phyloP scores from a whole-genome alignment of 2,113 vertebrate genomes.

The Cyanoderma ruficeps region DNA sequence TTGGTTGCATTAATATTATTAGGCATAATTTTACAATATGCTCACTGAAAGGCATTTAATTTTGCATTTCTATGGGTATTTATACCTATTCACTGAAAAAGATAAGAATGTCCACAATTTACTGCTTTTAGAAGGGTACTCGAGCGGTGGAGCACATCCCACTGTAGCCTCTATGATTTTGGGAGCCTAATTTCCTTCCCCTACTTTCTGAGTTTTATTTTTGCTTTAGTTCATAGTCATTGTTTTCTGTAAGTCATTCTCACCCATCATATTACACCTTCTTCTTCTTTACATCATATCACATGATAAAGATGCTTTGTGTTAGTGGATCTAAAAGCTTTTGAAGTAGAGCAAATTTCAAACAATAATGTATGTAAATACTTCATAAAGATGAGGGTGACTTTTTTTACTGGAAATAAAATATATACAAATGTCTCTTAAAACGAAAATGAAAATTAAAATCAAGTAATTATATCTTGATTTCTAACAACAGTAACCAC shows the following conservation, averaged over 20 bases:
- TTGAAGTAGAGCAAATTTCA: conserved; percentile 34
- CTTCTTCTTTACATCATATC: background rate
- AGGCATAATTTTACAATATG: background rate
- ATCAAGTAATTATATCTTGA: background rate
- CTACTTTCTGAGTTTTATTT: background rate
- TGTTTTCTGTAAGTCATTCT: background rate
- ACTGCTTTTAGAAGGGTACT: background rate
- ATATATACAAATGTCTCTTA: background rate
- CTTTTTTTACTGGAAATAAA: background rate
- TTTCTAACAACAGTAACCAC: background rate
- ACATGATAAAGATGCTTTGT: conserved; percentile 8
- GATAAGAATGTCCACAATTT: background rate
- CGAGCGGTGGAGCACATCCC: background rate
- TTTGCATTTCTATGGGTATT: background rate
- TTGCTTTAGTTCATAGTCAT: background rate
- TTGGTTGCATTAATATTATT: background rate
- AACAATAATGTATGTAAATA: background rate
- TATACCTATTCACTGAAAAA: conserved; percentile 14
- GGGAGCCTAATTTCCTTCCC: background rate
- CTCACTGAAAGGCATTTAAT: background rate
- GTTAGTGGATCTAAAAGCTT: conserved; percentile 24
- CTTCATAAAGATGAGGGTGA: background rate
- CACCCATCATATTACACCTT: background rate
- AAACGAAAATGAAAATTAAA: background rate
- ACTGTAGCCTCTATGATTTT: background rate